Percentiles rank a stretch among this genome's conserved stretches.
Conservation (phyloP, 2,113 vertebrate species). For the Tamias sibiricus region DNA sequence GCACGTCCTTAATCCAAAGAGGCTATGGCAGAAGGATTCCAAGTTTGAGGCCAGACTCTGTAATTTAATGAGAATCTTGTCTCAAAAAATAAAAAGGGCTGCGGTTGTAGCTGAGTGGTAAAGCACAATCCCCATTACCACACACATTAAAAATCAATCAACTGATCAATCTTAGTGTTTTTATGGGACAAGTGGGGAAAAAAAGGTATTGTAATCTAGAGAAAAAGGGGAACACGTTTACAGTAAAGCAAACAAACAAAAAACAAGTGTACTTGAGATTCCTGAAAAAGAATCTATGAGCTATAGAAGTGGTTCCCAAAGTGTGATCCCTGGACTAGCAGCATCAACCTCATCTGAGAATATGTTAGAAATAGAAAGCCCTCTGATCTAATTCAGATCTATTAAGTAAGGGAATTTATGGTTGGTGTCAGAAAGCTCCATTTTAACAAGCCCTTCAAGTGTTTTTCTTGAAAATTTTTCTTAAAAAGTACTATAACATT, state of each 20-base stretch:
- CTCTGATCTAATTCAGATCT: not conserved
- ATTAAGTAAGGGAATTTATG: not conserved
- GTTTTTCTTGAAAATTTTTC: not conserved
- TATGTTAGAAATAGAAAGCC: not conserved
- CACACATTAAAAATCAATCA: too few relatives aligned
- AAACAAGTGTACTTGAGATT: not conserved
- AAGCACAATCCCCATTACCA: too few relatives aligned
- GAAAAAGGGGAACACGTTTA: not conserved
- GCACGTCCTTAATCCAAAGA: too few relatives aligned
- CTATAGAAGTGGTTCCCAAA: not conserved
- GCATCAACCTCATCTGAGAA: not conserved
- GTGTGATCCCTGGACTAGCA: not conserved
- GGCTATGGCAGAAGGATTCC: too few relatives aligned
- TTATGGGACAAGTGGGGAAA: not conserved
- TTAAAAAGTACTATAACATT: not conserved
- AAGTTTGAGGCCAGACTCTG: too few relatives aligned
- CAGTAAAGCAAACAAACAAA: not conserved
- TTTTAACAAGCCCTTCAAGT: not conserved
- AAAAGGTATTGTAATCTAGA: not conserved
- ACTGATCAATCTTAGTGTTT: not conserved
- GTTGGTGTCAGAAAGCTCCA: not conserved
- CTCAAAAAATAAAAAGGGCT: too few relatives aligned
- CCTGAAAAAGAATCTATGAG: not conserved
- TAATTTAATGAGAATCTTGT: too few relatives aligned
- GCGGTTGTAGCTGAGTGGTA: too few relatives aligned